phyloP scores from a whole-genome alignment of 1,140 invertebrate species.

The Trichonephila inaurata region DNA sequence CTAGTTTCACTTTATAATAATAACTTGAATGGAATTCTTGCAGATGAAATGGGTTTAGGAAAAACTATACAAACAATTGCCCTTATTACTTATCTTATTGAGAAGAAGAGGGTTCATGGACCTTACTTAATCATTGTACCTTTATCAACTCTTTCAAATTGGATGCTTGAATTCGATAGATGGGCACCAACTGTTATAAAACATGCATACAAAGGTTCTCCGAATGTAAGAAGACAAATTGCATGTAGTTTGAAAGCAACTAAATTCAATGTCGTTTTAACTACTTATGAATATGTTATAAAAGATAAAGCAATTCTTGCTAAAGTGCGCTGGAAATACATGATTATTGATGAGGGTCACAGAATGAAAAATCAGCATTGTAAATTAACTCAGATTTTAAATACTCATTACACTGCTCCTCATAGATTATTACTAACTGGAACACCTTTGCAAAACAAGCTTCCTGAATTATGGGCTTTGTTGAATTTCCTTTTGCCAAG shows the following conservation, averaged over 20 bases:
- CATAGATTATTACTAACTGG: slow-evolving; percentile 97
- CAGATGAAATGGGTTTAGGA: slow-evolving; percentile 98
- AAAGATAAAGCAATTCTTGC: slow-evolving; percentile 98
- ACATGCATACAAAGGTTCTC: slow-evolving; percentile 96
- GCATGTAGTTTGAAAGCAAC: slow-evolving; percentile 93
- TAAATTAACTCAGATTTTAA: slow-evolving; percentile 96
- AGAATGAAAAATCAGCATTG: slow-evolving; percentile 99
- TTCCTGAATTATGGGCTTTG: slow-evolving; percentile 98
- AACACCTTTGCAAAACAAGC: slow-evolving; percentile 96
- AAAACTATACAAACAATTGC: slow-evolving; percentile 98
- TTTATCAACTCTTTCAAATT: slow-evolving; percentile 98
- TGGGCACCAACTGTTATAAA: slow-evolving; percentile 98
- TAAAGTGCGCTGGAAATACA: slow-evolving; percentile 99
- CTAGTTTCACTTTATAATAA: slow-evolving; percentile 99
- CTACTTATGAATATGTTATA: slow-evolving; percentile 99
- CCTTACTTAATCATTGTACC: slow-evolving; percentile 99
- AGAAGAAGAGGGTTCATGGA: slow-evolving; percentile 98
- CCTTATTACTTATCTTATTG: slow-evolving; percentile 98
- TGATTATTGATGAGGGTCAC: slow-evolving; percentile 99
- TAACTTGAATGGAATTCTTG: slow-evolving; percentile 96
- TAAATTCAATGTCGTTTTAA: slow-evolving; percentile 98
- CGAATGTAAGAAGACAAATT: slow-evolving; percentile 89
- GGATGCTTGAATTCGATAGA: slow-evolving; percentile 99
- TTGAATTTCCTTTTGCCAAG: slow-evolving; percentile 98
- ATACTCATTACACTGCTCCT: slow-evolving; percentile 97